Evolutionary conservation across 2,888 invertebrate genomes (phyloP).

Genomic region (Cryptocheilus praepositus): DNA sequence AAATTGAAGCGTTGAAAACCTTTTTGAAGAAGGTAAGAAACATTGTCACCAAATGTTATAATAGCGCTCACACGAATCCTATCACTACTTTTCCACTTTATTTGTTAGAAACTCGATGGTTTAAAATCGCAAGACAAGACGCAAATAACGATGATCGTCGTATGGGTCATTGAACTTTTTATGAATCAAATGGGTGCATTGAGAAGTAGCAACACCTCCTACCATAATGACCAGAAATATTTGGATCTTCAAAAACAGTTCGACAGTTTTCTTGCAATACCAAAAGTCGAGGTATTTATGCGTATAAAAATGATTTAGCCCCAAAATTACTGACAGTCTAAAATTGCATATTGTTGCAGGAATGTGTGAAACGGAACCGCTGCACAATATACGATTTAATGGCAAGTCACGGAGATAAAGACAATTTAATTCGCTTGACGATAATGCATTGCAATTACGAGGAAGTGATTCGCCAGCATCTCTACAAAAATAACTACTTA

Average conservation of each 20-base stretch:
- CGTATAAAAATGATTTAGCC: not conserved
- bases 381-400: conserved; percentile 92
- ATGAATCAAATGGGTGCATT: conserved; percentile 90
- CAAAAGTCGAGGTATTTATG: conserved; percentile 79
- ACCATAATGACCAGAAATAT: conserved; percentile 76
- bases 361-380: conserved; percentile 88
- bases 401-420: conserved; percentile 95
- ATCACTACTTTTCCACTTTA: conserved; percentile 19
- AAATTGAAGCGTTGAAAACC: conserved; percentile 90
- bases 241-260: conserved; percentile 84
- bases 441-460: conserved; percentile 94
- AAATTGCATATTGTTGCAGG: conserved; percentile 65
- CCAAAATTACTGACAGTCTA: conserved; percentile 4
- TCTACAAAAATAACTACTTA: conserved; percentile 85
- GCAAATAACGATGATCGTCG: conserved; percentile 92
- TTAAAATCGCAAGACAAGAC: conserved; percentile 86
- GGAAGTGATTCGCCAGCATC: conserved; percentile 91
- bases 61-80: not conserved
- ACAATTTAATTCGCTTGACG: conserved; percentile 91
- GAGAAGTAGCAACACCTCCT: conserved; percentile 73
- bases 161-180: conserved; percentile 96
- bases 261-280: conserved; percentile 83
- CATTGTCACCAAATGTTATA: too few relatives aligned
- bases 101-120: conserved; percentile 81
- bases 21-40: conserved; percentile 82